A percentile compares a stretch with the other conserved stretches of the same genome.
Evolutionary conservation across 30 jellyfish, hydroid and myxozoan genomes (phyloP).

Genomic region (Sanderia malayensis): DNA sequence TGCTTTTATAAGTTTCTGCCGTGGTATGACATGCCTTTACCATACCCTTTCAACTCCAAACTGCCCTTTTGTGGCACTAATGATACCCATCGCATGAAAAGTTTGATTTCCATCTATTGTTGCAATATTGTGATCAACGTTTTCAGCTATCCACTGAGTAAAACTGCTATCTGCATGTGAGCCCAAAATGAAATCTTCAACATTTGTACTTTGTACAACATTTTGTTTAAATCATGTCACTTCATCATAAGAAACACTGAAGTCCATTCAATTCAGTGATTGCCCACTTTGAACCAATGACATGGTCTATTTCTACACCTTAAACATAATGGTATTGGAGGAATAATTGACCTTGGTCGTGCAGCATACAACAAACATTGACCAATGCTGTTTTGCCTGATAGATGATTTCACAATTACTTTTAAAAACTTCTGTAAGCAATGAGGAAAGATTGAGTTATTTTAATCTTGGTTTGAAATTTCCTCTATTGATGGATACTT

Average conservation of each 20-base stretch:
- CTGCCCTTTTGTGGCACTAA: conserved; percentile 16
- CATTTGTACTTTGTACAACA: conserved; percentile 32
- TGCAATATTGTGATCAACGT: conserved; percentile 36
- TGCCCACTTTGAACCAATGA: conserved; percentile 48
- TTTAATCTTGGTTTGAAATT: conserved; percentile 2
- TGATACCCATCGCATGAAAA: conserved; percentile 49
- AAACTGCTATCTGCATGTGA: conserved; percentile 25
- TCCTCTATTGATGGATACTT: conserved; percentile 10
- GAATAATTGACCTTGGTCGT: conserved; percentile 26
- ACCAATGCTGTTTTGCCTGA: conserved; percentile 12
- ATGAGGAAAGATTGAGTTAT: background rate
- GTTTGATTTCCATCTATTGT: conserved; percentile 51
- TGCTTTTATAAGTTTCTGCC: conserved; percentile 15
- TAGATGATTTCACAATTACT: conserved; percentile 3
- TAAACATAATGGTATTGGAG: conserved; percentile 36
- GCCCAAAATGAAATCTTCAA: conserved; percentile 4
- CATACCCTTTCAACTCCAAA: conserved; percentile 5
- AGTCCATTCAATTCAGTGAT: conserved; percentile 11
- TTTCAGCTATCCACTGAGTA: conserved; percentile 46
- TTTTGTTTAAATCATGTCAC: conserved; percentile 45
- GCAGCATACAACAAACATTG: conserved; percentile 6
- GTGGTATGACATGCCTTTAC: conserved; percentile 1
- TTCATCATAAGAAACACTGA: conserved; percentile 41
- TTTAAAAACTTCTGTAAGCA: conserved; percentile 8
- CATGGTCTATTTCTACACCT: conserved; percentile 60